phyloP scores from a whole-genome alignment of 2,888 invertebrate species.

The Hanleya hanleyi region DNA sequence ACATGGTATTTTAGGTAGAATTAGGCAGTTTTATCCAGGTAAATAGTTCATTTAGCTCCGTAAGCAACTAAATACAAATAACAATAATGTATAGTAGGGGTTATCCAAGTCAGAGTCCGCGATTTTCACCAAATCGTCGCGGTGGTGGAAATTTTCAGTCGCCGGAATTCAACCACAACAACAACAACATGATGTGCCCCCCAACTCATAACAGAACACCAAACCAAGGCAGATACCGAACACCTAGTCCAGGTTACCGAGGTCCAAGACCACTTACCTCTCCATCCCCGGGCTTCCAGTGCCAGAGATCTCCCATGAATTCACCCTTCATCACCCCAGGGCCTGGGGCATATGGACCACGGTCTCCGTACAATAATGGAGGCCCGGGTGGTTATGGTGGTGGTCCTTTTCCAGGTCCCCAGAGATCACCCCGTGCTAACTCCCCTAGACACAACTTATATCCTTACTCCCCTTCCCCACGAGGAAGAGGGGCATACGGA shows the following conservation, averaged over 20 bases:
- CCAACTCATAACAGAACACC: background rate
- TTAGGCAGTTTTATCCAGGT: no score
- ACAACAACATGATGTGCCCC: no score
- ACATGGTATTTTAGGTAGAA: no score
- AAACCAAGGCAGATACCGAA: background rate
- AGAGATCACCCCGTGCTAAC: background rate
- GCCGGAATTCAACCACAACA: background rate
- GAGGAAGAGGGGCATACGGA: background rate
- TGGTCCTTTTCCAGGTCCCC: background rate
- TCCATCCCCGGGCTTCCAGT: background rate
- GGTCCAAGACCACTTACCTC: background rate
- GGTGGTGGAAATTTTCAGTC: background rate
- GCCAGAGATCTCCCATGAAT: background rate
- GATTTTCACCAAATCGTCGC: background rate
- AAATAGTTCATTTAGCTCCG: no score
- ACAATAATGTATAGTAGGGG: constrained; percentile 1
- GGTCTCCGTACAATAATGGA: background rate
- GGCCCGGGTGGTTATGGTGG: background rate
- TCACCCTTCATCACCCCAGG: background rate
- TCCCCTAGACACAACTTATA: background rate
- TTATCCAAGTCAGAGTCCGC: background rate
- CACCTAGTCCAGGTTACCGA: background rate
- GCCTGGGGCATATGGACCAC: background rate
- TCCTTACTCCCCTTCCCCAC: background rate
- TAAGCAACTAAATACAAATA: no score